These are phyloP conservation scores for Formicarius rufipectus DNA, from an alignment of 2,113 vertebrate species.

Conservation along the genomic window DNA sequence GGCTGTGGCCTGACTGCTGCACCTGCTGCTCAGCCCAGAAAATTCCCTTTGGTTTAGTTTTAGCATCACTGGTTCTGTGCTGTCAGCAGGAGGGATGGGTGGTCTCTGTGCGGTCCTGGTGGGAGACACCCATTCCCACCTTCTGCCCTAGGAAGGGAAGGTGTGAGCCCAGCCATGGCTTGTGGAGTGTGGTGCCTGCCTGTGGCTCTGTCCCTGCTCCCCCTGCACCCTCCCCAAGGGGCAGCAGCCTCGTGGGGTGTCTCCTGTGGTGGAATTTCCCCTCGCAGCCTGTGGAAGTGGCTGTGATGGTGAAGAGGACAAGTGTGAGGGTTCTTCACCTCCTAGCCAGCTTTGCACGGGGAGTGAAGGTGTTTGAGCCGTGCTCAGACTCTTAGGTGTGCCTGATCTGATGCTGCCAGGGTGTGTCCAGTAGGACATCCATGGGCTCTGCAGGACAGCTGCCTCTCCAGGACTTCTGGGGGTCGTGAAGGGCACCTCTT, in stretches of 20 bases:
- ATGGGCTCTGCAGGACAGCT: accelerated
- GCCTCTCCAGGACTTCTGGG: not conserved
- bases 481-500: not conserved
- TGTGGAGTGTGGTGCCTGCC: not conserved
- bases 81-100: not conserved
- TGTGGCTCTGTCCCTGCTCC: not conserved
- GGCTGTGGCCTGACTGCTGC: not conserved
- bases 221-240: not conserved
- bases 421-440: not conserved
- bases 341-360: accelerated
- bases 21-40: not conserved
- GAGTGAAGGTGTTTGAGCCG: accelerated
- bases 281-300: not conserved
- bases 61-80: accelerated
- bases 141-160: not conserved
- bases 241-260: not conserved
- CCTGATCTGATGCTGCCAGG: not conserved
- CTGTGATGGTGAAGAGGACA: not conserved
- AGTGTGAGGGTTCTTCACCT: not conserved
- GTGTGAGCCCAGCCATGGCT: not conserved
- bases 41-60: accelerated
- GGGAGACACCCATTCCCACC: not conserved
- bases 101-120: accelerated
- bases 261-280: not conserved
- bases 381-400: accelerated